Evolutionary conservation across 1,140 invertebrate species (phyloP).

Genomic region (Procambarus clarkii): DNA sequence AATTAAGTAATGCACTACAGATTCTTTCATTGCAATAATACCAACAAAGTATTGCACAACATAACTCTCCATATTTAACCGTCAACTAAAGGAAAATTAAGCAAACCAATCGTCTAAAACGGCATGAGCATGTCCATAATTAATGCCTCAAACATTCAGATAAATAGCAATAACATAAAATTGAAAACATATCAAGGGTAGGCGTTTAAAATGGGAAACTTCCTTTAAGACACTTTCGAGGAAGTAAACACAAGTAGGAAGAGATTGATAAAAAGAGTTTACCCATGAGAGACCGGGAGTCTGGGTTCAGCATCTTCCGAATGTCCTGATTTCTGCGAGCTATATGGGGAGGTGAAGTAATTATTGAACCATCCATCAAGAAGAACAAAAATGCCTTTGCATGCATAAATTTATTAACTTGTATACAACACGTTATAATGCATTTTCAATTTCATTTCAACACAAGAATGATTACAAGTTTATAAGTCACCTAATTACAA

Average conservation of each 20-base stretch:
- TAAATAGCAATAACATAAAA: background rate
- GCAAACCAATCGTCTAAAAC: background rate
- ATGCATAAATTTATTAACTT: background rate
- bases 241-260: background rate
- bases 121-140: background rate
- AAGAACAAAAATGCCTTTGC: background rate
- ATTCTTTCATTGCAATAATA: background rate
- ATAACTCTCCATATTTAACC: background rate
- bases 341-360: constrained; percentile 45
- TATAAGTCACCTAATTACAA: no score
- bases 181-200: background rate
- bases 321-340: constrained; percentile 68
- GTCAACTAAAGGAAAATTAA: background rate
- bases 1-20: no score
- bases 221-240: background rate
- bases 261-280: constrained; percentile 33
- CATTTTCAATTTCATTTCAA: background rate
- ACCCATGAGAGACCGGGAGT: constrained; percentile 69
- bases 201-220: background rate
- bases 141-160: background rate
- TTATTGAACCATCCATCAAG: background rate
- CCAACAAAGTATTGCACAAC: background rate
- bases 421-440: background rate
- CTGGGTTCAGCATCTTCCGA: constrained; percentile 71
- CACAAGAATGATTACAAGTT: no score